phyloP scores from a whole-genome alignment of 2,888 invertebrate genomes.

The Cabera pusaria region DNA sequence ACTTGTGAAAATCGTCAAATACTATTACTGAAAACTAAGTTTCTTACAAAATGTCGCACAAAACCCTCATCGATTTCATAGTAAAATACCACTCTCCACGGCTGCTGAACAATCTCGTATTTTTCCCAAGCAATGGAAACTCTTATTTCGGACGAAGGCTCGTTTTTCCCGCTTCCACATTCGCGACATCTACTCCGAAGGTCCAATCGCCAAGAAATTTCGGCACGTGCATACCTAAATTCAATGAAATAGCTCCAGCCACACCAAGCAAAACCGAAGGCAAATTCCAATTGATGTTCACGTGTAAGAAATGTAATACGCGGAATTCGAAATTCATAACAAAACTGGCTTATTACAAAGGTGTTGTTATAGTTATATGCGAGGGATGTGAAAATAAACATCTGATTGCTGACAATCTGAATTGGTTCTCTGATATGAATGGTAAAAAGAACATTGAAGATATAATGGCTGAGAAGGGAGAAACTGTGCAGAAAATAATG shows the following conservation, averaged over 20 bases:
- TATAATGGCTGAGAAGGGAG: slow-evolving; percentile 93
- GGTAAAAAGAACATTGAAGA: slow-evolving; percentile 94
- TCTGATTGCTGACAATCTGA: slow-evolving; percentile 97
- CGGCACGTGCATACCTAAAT: slow-evolving; percentile 49
- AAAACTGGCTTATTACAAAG: slow-evolving; percentile 92
- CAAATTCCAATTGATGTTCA: slow-evolving; percentile 90
- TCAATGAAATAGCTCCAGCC: slow-evolving; percentile 46
- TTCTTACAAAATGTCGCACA: slow-evolving; percentile 66
- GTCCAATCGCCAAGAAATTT: slow-evolving; percentile 62
- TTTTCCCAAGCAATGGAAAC: slow-evolving; percentile 74
- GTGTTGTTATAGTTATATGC: slow-evolving; percentile 96
- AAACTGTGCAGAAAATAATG: slow-evolving; percentile 86
- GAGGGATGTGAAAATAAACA: slow-evolving; percentile 94
- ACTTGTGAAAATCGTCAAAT: too few species aligned
- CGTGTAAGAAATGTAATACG: slow-evolving; percentile 94
- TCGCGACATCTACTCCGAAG: slow-evolving; percentile 57
- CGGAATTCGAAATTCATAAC: slow-evolving; percentile 92
- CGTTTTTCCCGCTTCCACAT: slow-evolving; percentile 44
- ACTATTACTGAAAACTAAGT: too few species aligned
- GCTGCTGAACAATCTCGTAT: slow-evolving; percentile 67
- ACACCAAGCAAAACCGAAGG: slow-evolving; percentile 58
- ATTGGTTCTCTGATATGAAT: slow-evolving; percentile 94
- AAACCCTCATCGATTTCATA: slow-evolving; percentile 71
- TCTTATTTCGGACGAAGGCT: slow-evolving; percentile 70
- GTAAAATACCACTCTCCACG: slow-evolving; percentile 74